Evolutionary conservation across 2,113 vertebrate species (phyloP).

Genomic region (Phyllostomus hastatus): DNA sequence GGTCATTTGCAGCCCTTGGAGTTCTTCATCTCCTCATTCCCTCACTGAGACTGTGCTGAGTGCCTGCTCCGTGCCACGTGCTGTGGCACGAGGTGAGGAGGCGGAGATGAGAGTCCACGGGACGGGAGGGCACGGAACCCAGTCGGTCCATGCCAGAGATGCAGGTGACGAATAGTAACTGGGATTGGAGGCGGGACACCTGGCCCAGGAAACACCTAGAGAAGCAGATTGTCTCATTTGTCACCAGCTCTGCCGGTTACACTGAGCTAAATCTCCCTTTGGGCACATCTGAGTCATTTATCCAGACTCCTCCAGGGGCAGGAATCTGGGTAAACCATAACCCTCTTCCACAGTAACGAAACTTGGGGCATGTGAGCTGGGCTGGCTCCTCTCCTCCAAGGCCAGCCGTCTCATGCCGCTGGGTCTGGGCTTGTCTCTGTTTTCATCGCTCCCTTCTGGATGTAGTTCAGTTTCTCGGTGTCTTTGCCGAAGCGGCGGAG

Average conservation of each 20-base stretch:
- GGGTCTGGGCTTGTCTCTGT: not conserved
- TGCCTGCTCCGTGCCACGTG: accelerated
- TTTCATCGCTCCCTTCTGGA: not conserved
- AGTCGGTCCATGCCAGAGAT: not conserved
- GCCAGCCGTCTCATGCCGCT: not conserved
- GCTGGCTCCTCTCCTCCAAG: not conserved
- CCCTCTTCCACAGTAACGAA: not conserved
- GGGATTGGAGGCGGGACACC: not conserved
- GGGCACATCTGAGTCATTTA: not conserved
- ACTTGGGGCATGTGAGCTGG: not conserved
- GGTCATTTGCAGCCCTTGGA: not conserved
- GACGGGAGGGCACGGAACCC: not conserved
- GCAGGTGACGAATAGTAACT: not conserved
- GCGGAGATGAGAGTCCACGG: not conserved
- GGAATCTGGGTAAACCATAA: not conserved
- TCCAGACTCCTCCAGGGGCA: not conserved
- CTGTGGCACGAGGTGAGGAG: not conserved
- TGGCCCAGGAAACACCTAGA: not conserved
- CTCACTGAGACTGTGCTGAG: not conserved
- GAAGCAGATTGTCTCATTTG: not conserved
- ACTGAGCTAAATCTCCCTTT: not conserved
- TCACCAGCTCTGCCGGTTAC: not conserved
- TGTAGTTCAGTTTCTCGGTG: not conserved
- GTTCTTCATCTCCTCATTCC: not conserved
- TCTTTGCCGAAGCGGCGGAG: not conserved